Evolutionary conservation across 2,797 vertebrate genomes (phyloP), one percentile per base, ranked within the genome.

Genomic region (Sylvia borin): DNA sequence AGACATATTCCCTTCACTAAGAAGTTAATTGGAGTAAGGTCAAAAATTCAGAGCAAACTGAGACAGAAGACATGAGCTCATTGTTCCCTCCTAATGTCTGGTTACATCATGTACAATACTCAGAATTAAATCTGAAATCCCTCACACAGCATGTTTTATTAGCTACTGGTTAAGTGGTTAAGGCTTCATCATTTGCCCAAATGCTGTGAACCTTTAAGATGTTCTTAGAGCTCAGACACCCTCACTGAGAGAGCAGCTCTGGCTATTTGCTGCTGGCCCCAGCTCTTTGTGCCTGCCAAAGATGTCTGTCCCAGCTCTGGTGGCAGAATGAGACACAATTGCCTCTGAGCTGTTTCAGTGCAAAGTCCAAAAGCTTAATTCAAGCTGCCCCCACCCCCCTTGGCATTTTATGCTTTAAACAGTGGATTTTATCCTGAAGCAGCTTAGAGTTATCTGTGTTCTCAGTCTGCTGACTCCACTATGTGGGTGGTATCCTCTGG

Each of bases 401-500:
- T 78, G 58, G 36, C 72, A 58, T 93, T 90, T 83, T 68, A 15
- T 77, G 47, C 70, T 81, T 88, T 72, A 62, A 81, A 84, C 26
- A 25, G 36, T 32, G 32, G 40, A 60, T 47, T 94, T 88, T 61
- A 62, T 85, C 66, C 62, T 88, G 94, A 72, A 88, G 70, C 73
- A 86, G 73, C 26, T 93, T 90, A 86, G 68, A 94, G 75, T 88
- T 72, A 75, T 80, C 70, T 55, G 47, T 36, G 51, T 84, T 94
- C 75, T 86, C 88, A 75, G 77, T 61, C 90, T 84, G 82, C 92
- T 95, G 88, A 72, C 79, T 93, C 65, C 3, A 4, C 85, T 72
- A n/a, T 55, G 93, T 95, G 93, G 88, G 94, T 90, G 90, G 94
- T 78, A 90, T 89, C 85, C 76, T 66, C 76, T 84, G 76, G 73